These are phyloP conservation scores for Virgularia gustaviana DNA, from an alignment of 92 coral and sea anemone genomes.

Conservation along the genomic window DNA sequence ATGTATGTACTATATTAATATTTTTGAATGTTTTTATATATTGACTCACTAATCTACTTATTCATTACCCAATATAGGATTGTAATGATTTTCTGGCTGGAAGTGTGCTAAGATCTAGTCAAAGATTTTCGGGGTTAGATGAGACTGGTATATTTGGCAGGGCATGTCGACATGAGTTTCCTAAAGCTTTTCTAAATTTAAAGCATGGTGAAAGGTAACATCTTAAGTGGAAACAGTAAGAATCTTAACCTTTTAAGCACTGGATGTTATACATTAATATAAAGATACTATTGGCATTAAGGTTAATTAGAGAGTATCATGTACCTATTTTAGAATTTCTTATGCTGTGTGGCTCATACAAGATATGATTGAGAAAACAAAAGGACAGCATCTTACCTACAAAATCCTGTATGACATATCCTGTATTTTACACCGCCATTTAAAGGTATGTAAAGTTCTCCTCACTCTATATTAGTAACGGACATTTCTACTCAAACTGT, in stretches of 20 bases:
- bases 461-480: background rate
- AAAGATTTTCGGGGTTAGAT: conserved; percentile 31
- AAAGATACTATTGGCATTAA: background rate
- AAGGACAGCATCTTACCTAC: conserved; percentile 7
- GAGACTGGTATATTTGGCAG: conserved; percentile 49
- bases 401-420: conserved; percentile 58
- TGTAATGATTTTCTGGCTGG: conserved; percentile 24
- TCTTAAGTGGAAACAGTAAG: no score
- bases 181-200: conserved; percentile 39
- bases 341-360: conserved; percentile 53
- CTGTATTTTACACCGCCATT: conserved; percentile 48
- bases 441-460: conserved; percentile 24
- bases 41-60: background rate
- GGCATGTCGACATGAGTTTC: conserved; percentile 46
- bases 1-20: background rate
- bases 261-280: background rate
- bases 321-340: conserved; percentile 41
- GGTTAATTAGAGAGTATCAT: background rate
- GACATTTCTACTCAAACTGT: background rate
- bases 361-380: conserved; percentile 36
- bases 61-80: background rate
- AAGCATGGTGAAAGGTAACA: conserved; percentile 51
- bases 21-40: background rate
- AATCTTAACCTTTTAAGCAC: no score
- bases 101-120: conserved; percentile 11